These are phyloP conservation scores for Orbicella faveolata DNA, from an alignment of 64 coral and sea anemone species.

Conservation along the genomic window DNA sequence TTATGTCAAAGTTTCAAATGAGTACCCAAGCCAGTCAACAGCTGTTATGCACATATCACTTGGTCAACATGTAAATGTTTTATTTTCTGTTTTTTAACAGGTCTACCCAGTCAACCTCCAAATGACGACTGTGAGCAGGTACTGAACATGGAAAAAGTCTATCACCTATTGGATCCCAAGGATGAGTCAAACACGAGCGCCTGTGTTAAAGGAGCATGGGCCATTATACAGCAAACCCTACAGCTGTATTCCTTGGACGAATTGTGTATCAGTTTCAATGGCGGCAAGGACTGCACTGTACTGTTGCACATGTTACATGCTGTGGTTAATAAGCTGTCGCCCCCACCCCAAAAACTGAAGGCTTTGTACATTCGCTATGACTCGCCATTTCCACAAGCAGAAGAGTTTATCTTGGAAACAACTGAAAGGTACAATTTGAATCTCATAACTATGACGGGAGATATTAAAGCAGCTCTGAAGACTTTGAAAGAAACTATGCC, in stretches of 20 bases:
- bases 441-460: slow-evolving; percentile 71
- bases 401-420: slow-evolving; percentile 79
- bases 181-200: slow-evolving; percentile 79
- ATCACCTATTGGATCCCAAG: slow-evolving; percentile 38
- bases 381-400: slow-evolving; percentile 82
- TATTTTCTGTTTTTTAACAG: neutral
- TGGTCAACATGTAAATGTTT: too few species aligned
- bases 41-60: neutral
- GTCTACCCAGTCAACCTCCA: neutral
- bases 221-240: slow-evolving; percentile 78
- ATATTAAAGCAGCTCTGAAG: slow-evolving; percentile 80
- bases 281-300: slow-evolving; percentile 97
- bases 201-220: slow-evolving; percentile 98
- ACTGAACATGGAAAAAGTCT: slow-evolving; percentile 33
- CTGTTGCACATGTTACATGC: slow-evolving; percentile 74
- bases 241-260: slow-evolving; percentile 83
- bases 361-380: slow-evolving; percentile 83
- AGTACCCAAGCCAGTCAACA: too few species aligned
- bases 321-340: slow-evolving; percentile 34
- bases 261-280: slow-evolving; percentile 95
- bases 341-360: slow-evolving; percentile 48
- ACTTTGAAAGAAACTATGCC: slow-evolving; percentile 73
- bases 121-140: neutral
- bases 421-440: slow-evolving; percentile 80
- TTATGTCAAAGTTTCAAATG: too few species aligned